Base-by-base conservation (phyloP, 30 jellyfish, hydroid and myxozoan species). In the Hydra vulgaris region DNA sequence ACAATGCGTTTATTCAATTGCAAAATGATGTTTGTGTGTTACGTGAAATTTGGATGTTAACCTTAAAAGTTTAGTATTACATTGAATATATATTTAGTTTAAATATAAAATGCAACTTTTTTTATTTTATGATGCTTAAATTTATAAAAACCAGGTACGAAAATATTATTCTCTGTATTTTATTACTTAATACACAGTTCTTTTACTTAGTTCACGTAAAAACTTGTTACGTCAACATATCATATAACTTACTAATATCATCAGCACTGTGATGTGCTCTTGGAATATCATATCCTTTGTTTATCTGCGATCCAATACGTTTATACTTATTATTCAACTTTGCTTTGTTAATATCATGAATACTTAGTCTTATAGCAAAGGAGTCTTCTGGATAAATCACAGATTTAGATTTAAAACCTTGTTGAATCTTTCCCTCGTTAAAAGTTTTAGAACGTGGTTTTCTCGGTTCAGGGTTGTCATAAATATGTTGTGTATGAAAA, bases 191-290 rank as follows among this genome's bases (percentile, higher is more conserved):
- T n/a, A n/a, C n/a, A n/a, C n/a, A n/a, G n/a, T n/a, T n/a, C n/a
- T n/a, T n/a, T n/a, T n/a, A n/a, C n/a, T n/a, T n/a, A n/a, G n/a
- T n/a, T n/a, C n/a, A n/a, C n/a, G n/a, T n/a, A n/a, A n/a, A n/a
- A n/a, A n/a, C n/a, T n/a, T n/a, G n/a, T n/a, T n/a, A n/a, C n/a
- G n/a, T n/a, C n/a, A 40, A 40, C 61, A 40, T 40, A 17, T 22
- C 40, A 75, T 25, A 54, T 54, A 75, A 17, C 23, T 75, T 75
- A 21, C 71, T 75, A 17, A 75, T 54, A 26, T 75, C 83, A 53
- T 75, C 83, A 23, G 83, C 83, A 75, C 83, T 75, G 83, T 75
- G 75, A 16, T 66, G 66, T 23, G 72, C 20, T 75, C 83, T 75
- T 75, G 8, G 74, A 1, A 75, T 53, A 15, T 66, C 53, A 27